A percentile compares a stretch with the other conserved stretches of the same genome.
Conservation (phyloP, 2,797 vertebrate genomes). For the Aviceda cuculoides region DNA sequence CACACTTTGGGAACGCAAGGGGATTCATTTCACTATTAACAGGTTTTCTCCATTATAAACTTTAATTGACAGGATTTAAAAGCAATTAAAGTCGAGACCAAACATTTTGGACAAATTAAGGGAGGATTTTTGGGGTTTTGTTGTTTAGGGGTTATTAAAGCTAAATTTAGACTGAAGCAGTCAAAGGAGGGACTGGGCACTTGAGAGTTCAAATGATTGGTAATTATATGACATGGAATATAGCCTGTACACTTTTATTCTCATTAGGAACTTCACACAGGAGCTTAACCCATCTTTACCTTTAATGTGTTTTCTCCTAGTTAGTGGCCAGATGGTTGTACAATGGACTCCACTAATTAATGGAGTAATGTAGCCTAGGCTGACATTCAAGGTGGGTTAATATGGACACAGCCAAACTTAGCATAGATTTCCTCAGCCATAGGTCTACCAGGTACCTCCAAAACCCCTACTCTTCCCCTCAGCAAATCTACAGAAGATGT, state of each 20-base stretch:
- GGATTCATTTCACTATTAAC: constrained; percentile 46
- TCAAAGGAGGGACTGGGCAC: neutral
- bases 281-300: constrained; percentile 26
- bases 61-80: constrained; percentile 68
- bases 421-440: neutral
- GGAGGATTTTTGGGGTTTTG: neutral
- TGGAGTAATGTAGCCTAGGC: neutral
- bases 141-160: neutral
- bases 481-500: neutral
- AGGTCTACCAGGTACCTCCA: neutral
- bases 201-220: neutral
- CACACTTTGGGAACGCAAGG: constrained; percentile 27
- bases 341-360: constrained; percentile 12
- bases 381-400: neutral
- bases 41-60: constrained; percentile 55
- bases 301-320: constrained; percentile 16
- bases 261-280: constrained; percentile 41
- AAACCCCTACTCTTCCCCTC: neutral
- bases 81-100: constrained; percentile 14
- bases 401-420: neutral
- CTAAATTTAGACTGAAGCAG: neutral
- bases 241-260: neutral
- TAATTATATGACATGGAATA: neutral
- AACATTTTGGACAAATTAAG: constrained; percentile 63
- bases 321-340: neutral